Conservation (phyloP, 2,888 invertebrate species). For the Tetramorium bicarinatum region DNA sequence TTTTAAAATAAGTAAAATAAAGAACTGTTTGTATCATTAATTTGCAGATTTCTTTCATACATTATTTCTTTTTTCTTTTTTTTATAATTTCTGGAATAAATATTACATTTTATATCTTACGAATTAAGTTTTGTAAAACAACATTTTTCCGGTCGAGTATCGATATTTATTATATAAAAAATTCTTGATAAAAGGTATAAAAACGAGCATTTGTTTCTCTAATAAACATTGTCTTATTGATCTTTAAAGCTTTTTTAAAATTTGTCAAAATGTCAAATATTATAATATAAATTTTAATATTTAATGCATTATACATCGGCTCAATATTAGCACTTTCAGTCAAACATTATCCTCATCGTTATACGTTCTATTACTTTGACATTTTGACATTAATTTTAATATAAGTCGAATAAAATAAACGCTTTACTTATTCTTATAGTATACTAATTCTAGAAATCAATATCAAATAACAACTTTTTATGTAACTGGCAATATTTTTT, state of each 20-base stretch:
- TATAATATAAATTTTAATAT: neutral
- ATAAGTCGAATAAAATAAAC: neutral
- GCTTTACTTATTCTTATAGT: neutral
- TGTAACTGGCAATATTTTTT: no score
- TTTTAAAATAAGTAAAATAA: neutral
- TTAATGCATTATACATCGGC: neutral
- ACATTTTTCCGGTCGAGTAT: neutral
- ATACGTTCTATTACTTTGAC: slow-evolving; percentile 1
- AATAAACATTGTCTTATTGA: neutral
- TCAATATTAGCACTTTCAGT: neutral
- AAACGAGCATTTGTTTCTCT: neutral
- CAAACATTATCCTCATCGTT: neutral
- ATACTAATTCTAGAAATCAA: slow-evolving; percentile 2
- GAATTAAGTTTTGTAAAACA: neutral
- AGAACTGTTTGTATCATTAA: neutral
- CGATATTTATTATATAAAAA: neutral
- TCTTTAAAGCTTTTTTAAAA: neutral
- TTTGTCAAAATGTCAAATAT: neutral
- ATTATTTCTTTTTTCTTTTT: neutral
- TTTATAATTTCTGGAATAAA: neutral
- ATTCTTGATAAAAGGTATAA: neutral
- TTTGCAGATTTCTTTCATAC: neutral
- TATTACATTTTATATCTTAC: neutral
- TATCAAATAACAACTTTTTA: neutral
- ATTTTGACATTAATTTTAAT: neutral